Percentiles rank a stretch among this genome's conserved stretches.
These are phyloP conservation scores for Aporophyla lueneburgensis DNA, from an alignment of 2,888 invertebrate genomes.

Conservation along the genomic window DNA sequence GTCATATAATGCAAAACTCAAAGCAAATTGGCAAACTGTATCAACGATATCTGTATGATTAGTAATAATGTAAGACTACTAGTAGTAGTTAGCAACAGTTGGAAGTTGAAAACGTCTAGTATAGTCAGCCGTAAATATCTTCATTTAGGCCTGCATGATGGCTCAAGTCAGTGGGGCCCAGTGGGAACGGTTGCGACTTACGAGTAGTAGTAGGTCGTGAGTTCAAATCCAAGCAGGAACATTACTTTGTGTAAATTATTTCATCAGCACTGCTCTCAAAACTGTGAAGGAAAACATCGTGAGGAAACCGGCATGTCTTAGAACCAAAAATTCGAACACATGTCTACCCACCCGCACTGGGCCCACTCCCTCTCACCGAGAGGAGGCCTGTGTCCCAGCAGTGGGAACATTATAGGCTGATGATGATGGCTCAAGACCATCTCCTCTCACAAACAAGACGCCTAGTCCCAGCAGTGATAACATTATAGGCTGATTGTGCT, in stretches of 20 bases:
- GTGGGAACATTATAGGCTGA: background rate
- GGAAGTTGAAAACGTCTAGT: background rate
- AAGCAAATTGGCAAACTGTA: conserved; percentile 38
- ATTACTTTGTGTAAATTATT: no score
- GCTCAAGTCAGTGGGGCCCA: no score
- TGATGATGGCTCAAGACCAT: no score
- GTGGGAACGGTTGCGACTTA: no score
- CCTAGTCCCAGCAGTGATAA: background rate
- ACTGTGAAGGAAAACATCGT: no score
- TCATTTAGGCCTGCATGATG: background rate
- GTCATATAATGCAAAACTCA: conserved; percentile 38
- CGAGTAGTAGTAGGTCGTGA: no score
- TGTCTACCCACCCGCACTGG: no score
- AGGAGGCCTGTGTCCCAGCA: background rate
- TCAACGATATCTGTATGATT: conserved; percentile 21
- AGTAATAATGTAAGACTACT: background rate
- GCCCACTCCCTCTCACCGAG: background rate
- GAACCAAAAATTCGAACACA: no score
- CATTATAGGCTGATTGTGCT: no score
- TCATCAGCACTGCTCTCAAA: no score
- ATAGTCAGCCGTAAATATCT: background rate
- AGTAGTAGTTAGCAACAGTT: background rate
- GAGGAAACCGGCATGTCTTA: no score
- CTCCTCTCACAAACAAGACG: background rate
- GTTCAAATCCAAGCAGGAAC: no score